These are phyloP conservation scores for Drosophila lacertosa DNA, from an alignment of 1,140 invertebrate species.

Conservation along the genomic window DNA sequence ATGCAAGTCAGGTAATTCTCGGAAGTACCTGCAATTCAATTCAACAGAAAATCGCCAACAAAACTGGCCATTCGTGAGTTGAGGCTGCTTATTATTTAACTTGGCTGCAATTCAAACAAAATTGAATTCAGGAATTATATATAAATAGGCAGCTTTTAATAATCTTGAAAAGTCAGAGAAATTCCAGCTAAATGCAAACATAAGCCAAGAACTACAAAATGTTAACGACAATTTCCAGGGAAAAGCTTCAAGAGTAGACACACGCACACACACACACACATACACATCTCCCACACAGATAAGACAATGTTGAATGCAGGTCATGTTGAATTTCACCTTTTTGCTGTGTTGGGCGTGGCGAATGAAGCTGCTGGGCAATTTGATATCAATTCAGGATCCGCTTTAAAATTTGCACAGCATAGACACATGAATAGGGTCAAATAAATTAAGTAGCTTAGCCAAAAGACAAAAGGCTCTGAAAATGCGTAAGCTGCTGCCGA, in stretches of 20 bases:
- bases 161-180: slow-evolving; percentile 11
- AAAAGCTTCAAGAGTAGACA: neutral
- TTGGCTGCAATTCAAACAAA: neutral
- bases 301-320: slow-evolving; percentile 34
- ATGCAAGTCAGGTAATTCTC: slow-evolving; percentile 46
- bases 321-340: slow-evolving; percentile 34
- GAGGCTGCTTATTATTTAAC: too few species aligned
- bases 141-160: slow-evolving; percentile 4
- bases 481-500: slow-evolving; percentile 70
- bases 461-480: slow-evolving; percentile 53
- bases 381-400: slow-evolving; percentile 64
- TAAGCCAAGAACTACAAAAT: slow-evolving; percentile 21
- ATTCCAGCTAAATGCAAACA: slow-evolving; percentile 22
- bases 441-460: slow-evolving; percentile 78
- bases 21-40: neutral
- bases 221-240: slow-evolving; percentile 20
- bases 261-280: slow-evolving; percentile 1
- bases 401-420: slow-evolving; percentile 37
- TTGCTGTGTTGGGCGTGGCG: slow-evolving; percentile 2
- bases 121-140: neutral
- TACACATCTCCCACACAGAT: neutral
- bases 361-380: slow-evolving; percentile 42
- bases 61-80: neutral
- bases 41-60: slow-evolving; percentile 1
- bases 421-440: slow-evolving; percentile 52